Evolutionary conservation across 2,888 invertebrate genomes (phyloP).

Genomic region (Octodonta nipae): DNA sequence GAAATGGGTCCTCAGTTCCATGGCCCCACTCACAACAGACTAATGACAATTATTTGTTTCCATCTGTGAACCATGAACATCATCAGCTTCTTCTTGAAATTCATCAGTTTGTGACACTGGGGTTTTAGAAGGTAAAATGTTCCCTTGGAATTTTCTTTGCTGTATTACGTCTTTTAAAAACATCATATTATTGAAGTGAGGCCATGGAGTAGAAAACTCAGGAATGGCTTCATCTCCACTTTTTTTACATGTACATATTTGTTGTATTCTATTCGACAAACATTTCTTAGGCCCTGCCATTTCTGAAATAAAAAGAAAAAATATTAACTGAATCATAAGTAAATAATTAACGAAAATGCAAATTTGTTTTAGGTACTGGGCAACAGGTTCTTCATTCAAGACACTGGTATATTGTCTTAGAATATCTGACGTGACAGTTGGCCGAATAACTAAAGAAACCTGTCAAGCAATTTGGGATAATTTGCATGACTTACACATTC

Average conservation of each 20-base stretch:
- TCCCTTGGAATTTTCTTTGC: slow-evolving; percentile 6
- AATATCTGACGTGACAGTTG: slow-evolving; percentile 6
- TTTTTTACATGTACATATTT: slow-evolving; percentile 6
- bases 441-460: slow-evolving; percentile 7
- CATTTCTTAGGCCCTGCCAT: slow-evolving; percentile 7
- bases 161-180: slow-evolving; percentile 7
- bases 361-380: slow-evolving; percentile 6
- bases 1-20: slow-evolving; percentile 8
- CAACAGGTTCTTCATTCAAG: slow-evolving; percentile 8
- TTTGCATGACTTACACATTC: slow-evolving; percentile 6
- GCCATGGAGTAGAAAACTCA: slow-evolving; percentile 6
- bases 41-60: too few relatives aligned
- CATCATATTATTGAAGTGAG: slow-evolving; percentile 8
- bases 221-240: slow-evolving; percentile 7
- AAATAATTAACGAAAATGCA: background rate
- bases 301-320: slow-evolving; percentile 5
- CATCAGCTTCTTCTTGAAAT: background rate
- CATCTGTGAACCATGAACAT: slow-evolving; percentile 4
- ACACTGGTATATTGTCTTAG: slow-evolving; percentile 6
- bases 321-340: background rate
- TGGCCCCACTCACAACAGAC: too few relatives aligned
- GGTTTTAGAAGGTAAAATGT: slow-evolving; percentile 5
- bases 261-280: slow-evolving; percentile 8
- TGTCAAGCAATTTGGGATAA: slow-evolving; percentile 8
- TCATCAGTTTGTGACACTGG: too few relatives aligned